Base-by-base conservation (phyloP, 1,140 invertebrate species). In the Tribolium madens region DNA sequence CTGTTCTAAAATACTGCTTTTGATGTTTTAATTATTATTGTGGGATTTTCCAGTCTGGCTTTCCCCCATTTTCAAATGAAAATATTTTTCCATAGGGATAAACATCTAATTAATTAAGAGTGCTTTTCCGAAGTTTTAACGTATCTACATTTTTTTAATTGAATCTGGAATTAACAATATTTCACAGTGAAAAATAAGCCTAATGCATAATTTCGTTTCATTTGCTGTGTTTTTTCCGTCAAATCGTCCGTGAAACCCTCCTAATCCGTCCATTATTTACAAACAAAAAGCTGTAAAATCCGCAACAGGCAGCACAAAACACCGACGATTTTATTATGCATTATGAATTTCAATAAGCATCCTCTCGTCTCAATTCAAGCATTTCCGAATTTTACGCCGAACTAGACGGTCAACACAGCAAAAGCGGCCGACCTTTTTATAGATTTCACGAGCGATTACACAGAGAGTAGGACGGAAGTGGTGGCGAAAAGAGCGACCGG, bases 1-100 rank as follows among this genome's bases (percentile, higher is more conserved):
- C 57, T 17, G 12, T 64, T 64, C 57, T 64, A n/a, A 64, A 64
- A 64, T 64, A 64, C 33, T 13, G 57, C 57, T 64, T 64, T 64
- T 64, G 57, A 64, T 64, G 57, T 64, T 64, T 64, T 64, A 64
- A 64, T 64, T 64, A 64, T 57, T 26, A 18, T 14, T 3, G 52
- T 3, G 9, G 52, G 17, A 17, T 36, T 36, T 36, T 36, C 33
- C 33, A n/a, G 48, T n/a, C 3, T 2, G 48, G 3, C 33, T 36
- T 10, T 31, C 2, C 6, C 26, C 2, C 2, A 31, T 31, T 31
- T 31, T 3, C 26, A 2, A 31, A 31, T 31, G 26, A 31, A 31
- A 31, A 31, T 31, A 31, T 31, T 31, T 31, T 31, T 31, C n/a
- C n/a, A n/a, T n/a, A n/a, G 18, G 18, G 4, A 26, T 26, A 26